Evolutionary conservation across 2,797 vertebrate genomes (phyloP), one percentile per base, ranked within the genome.

Genomic region (Nyctalus aviator): DNA sequence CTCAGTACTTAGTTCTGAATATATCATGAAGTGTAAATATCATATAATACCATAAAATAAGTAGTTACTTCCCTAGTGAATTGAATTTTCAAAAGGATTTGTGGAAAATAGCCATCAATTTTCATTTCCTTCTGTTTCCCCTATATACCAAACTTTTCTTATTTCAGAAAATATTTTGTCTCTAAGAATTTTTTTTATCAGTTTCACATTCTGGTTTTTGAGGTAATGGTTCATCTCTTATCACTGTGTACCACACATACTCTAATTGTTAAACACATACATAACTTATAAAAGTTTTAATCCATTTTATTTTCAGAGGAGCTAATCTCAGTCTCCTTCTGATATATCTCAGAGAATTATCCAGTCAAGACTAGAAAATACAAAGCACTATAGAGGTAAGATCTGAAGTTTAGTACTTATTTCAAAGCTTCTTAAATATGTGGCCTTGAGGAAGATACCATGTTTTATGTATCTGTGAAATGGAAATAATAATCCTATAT

Each of bases 161-260:
- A 41, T 90, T 78, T 88, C 82, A 88, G 64, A 48, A 50, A 97
- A 85, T 96, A 85, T 96, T 97, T 95, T 96, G 35, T 90, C 62
- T 32, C 6, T 41, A 92, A 84, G 57, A 95, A 94, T 5, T 84
- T 95, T 95, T 94, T 95, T 55, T 95, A 18, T 64, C 23, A 78
- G n/a, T 81, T 81, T 92, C 10, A 20, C 20, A 86, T n/a, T 9
- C 50, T 82, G 90, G 53, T 48, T 95, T 96, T 95, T 94, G 77
- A 68, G 32, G 79, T 88, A 96, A 93, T 78, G 69, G 14, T 27
- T 94, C 71, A 76, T 30, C 14, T 81, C 82, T 86, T 94, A 86
- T 91, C 81, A 68, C 87, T 96, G 72, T 72, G 77, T 97, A 85
- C 75, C 64, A 94, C 35, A 27, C 66, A 82, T 71, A 75, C 14